Percentiles rank a stretch among this genome's conserved stretches.
Conservation (phyloP, 2,113 vertebrate genomes). For the Octodon degus region DNA sequence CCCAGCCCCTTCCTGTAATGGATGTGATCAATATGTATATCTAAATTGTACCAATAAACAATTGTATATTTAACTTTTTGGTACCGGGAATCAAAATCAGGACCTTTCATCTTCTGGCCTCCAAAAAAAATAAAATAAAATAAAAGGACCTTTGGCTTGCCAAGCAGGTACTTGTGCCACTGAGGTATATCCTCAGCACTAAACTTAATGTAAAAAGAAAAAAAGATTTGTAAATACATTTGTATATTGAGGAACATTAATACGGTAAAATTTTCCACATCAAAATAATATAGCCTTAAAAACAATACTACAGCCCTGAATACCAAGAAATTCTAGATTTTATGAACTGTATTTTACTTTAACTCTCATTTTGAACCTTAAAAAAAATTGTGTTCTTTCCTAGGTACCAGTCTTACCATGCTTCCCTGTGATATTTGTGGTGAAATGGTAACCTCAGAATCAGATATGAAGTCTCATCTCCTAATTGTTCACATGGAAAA, state of each 20-base stretch:
- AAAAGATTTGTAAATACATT: conserved; percentile 1
- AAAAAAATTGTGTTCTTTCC: conserved; percentile 55
- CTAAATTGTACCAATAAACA: neutral
- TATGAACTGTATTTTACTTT: conserved; percentile 41
- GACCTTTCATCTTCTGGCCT: too few relatives aligned
- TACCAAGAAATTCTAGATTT: conserved; percentile 27
- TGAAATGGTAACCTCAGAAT: conserved; percentile 85
- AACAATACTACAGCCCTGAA: neutral
- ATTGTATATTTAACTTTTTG: too few relatives aligned
- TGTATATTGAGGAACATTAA: conserved; percentile 33
- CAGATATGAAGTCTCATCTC: conserved; percentile 87
- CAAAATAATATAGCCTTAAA: neutral
- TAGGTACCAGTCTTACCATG: conserved; percentile 82
- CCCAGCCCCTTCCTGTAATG: neutral
- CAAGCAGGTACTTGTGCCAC: too few relatives aligned
- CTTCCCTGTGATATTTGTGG: conserved; percentile 90
- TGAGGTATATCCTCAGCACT: too few relatives aligned
- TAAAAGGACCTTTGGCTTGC: too few relatives aligned
- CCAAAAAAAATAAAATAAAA: too few relatives aligned
- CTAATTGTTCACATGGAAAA: conserved; percentile 85
- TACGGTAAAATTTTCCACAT: conserved; percentile 29
- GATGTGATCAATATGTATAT: neutral
- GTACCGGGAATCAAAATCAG: too few relatives aligned
- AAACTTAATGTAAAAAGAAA: too few relatives aligned
- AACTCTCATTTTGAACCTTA: conserved; percentile 27